Percentiles rank a stretch among this genome's conserved stretches.
These are phyloP conservation scores for Pseudolycoriella hygida DNA, from an alignment of 2,888 invertebrate species.

Conservation along the genomic window DNA sequence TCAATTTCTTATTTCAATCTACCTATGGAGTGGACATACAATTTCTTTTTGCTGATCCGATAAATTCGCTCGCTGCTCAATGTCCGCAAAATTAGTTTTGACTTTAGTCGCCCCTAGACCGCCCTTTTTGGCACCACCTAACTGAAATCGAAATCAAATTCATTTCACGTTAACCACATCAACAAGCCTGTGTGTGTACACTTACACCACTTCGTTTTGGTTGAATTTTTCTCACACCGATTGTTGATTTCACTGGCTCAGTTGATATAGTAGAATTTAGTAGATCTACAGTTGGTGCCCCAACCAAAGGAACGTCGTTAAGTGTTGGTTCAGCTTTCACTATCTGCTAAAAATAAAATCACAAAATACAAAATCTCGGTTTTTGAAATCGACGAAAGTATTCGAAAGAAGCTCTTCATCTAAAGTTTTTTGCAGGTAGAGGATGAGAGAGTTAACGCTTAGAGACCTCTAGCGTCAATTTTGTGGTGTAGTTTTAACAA, in stretches of 20 bases:
- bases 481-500: too few species aligned
- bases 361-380: background rate
- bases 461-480: too few species aligned
- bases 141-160: slow-evolving; percentile 10
- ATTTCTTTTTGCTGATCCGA: slow-evolving; percentile 53
- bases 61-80: slow-evolving; percentile 78
- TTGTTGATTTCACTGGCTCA: slow-evolving; percentile 40
- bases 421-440: too few species aligned
- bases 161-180: background rate
- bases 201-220: slow-evolving; percentile 51
- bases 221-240: slow-evolving; percentile 50
- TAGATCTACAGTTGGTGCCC: slow-evolving; percentile 25
- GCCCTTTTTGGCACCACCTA: slow-evolving; percentile 67
- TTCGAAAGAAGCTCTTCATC: background rate
- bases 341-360: background rate
- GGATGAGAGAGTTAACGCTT: too few species aligned
- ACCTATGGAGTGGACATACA: slow-evolving; percentile 8
- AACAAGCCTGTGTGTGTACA: slow-evolving; percentile 9
- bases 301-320: slow-evolving; percentile 7
- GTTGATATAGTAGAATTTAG: slow-evolving; percentile 20
- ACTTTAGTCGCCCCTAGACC: slow-evolving; percentile 91
- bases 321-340: background rate
- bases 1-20: background rate
- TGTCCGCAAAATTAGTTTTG: slow-evolving; percentile 83
- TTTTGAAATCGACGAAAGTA: background rate